Evolutionary conservation across 2,797 vertebrate species (phyloP).

Genomic region (Leptodactylus fallax): DNA sequence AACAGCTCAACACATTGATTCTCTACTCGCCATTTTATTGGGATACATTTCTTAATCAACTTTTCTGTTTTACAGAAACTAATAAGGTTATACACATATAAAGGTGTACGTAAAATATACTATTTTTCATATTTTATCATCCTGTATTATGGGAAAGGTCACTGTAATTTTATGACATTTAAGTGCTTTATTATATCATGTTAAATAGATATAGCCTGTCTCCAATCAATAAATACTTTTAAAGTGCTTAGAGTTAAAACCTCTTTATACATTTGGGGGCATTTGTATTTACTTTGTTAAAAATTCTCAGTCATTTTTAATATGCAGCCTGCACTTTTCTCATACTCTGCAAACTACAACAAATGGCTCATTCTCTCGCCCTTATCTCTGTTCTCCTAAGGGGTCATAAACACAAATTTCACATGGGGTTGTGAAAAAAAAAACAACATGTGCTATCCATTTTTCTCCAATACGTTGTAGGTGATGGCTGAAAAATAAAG

Average conservation of each 20-base stretch:
- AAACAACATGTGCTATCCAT: no score
- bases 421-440: no score
- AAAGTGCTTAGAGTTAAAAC: conserved; percentile 32
- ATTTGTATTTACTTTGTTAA: no score
- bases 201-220: background rate
- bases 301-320: no score
- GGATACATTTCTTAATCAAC: background rate
- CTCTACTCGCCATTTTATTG: background rate
- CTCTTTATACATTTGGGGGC: no score
- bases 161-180: background rate
- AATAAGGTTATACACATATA: background rate
- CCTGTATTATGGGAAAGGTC: background rate
- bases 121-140: background rate
- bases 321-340: no score
- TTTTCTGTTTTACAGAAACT: conserved; percentile 11
- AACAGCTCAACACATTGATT: background rate
- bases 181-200: conserved; percentile 19
- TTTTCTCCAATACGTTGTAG: no score
- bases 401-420: no score
- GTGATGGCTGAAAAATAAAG: no score
- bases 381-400: no score
- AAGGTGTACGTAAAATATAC: background rate
- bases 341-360: no score
- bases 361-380: no score
- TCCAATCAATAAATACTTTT: conserved; percentile 16